Conservation (phyloP, 2,797 vertebrate genomes). For the Rachycentron canadum region DNA sequence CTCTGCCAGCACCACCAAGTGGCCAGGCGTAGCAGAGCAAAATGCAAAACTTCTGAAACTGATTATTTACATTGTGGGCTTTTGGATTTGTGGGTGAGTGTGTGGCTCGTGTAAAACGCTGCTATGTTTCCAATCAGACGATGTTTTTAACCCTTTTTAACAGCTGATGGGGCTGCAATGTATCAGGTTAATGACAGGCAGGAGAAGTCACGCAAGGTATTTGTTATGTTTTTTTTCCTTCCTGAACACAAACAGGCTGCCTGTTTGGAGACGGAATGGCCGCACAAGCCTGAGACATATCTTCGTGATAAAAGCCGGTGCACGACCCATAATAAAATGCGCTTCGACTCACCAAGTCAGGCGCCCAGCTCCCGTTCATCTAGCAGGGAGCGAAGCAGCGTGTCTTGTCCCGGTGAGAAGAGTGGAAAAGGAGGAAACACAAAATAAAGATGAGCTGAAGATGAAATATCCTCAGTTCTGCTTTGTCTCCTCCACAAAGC, state of each 20-base stretch:
- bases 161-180: background rate
- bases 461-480: constrained; percentile 76
- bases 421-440: constrained; percentile 37
- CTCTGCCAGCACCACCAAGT: constrained; percentile 84
- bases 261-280: background rate
- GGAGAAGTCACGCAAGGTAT: constrained; percentile 1
- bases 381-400: constrained; percentile 73
- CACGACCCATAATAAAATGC: background rate
- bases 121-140: background rate
- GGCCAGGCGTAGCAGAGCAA: constrained; percentile 53
- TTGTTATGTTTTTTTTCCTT: background rate
- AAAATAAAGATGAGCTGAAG: constrained; percentile 50
- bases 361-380: constrained; percentile 82
- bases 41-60: constrained; percentile 75
- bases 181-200: no score
- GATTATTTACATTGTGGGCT: constrained; percentile 35
- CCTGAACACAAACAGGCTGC: background rate
- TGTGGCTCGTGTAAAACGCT: fast-evolving
- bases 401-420: constrained; percentile 70
- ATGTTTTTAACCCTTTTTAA: no score
- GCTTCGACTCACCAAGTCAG: constrained; percentile 80
- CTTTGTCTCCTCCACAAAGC: constrained; percentile 43
- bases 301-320: background rate
- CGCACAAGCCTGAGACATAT: constrained; percentile 2
- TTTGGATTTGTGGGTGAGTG: background rate